Base-by-base conservation (phyloP, 2,888 invertebrate species). In the Apamea anceps region DNA sequence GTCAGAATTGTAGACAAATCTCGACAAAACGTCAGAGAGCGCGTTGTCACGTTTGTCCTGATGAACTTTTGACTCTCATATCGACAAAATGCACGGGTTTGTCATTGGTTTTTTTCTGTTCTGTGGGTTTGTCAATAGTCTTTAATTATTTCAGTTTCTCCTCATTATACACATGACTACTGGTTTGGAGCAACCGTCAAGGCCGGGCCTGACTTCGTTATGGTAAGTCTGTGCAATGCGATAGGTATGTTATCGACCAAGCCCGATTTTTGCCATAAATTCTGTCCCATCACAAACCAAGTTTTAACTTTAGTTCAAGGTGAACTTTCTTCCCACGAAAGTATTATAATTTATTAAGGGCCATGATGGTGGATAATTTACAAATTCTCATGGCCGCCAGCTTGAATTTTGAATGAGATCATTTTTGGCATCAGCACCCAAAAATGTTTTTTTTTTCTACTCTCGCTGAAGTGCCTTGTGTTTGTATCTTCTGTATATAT, bases 101-200 rank as follows among this genome's bases (percentile, higher is more conserved):
- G 4, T 37, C 37, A 37, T 5, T 5, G 37, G 37, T 37, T 37
- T 37, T 37, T 37, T 37, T 37, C 37, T 37, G 37, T 37, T 37
- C 37, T 37, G 37, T 15, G 12, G 12, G n/a, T 25, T 57, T 57
- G 57, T 4, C 10, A 57, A 57, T 2, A 57, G 3, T 57, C 4
- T 54, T 54, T 18, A 2, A 54, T 71, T 32, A 60, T 71, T 72
- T 4, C 72, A 83, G 83, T 3, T 28, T 48, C 25, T 15, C 0
- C 21, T 2, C 1, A 15, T 0, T 80, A 82, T 15, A 42, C 2
- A 0, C 84, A 87, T 25, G 77, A 79, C 3, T 87, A 76, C 28
- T 87, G 80, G 82, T 81, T 87, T 21, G 87, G 87, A 48, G 86
- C 87, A 18, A 84, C 86, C 2, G 79, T 87, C 1, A 77, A 79